Conservation (phyloP, 2,113 vertebrate genomes). For the Oostethus manadensis region DNA sequence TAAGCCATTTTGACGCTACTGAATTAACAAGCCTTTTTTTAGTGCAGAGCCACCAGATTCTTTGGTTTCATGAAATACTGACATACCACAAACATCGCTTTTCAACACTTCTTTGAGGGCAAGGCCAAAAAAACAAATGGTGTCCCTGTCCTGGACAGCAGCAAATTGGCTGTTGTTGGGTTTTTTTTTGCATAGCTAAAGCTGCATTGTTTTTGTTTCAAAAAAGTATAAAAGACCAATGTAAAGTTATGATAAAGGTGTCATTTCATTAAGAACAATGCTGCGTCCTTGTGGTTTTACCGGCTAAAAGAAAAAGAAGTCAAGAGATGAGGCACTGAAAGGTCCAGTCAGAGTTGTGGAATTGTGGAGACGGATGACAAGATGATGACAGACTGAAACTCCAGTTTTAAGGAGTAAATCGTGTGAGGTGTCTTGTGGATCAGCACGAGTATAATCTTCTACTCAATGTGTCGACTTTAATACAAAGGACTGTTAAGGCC, state of each 20-base stretch:
- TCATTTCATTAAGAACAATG: neutral
- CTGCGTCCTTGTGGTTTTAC: neutral
- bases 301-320: neutral
- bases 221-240: neutral
- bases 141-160: too few species aligned
- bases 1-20: constrained; percentile 16
- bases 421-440: neutral
- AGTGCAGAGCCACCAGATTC: constrained; percentile 22
- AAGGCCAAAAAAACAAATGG: neutral
- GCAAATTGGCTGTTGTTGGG: too few species aligned
- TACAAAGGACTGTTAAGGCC: neutral
- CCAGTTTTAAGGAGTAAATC: neutral
- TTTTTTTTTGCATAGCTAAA: neutral
- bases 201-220: neutral
- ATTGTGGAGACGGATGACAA: neutral
- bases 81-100: constrained; percentile 53
- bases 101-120: constrained; percentile 3
- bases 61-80: constrained; percentile 60
- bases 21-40: constrained; percentile 12
- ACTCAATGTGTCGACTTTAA: neutral
- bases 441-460: neutral
- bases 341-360: neutral
- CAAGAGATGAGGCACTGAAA: too few species aligned
- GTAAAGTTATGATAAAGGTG: neutral
- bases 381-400: neutral